Evolutionary conservation across 2,888 invertebrate species (phyloP), one percentile per base, ranked within the genome.

Genomic region (Andrena fulva): DNA sequence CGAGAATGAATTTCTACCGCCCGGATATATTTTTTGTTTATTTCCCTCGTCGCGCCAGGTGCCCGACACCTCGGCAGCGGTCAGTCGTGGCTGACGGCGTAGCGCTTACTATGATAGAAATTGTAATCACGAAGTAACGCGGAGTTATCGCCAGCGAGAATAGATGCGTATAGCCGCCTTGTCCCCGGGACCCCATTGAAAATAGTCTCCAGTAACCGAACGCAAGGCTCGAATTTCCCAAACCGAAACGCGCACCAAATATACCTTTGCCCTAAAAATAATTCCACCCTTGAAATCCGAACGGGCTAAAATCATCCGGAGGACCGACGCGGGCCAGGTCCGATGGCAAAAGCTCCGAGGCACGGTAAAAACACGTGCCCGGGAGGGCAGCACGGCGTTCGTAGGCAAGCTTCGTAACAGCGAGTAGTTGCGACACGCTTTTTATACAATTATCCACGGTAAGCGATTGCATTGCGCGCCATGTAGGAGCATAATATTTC

Each of bases 201-300:
- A 69, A 69, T 5, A 42, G 63, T 20, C 24, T 24, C 8, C 59
- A 31, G n/a, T 27, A 27, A 20, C 42, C 60, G 2, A 48, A 6
- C 31, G 16, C 12, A 20, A 29, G 35, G 10, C 52, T 27, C 16
- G 31, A 59, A 50, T 59, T 52, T 31, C 73, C 10, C n/a, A 5
- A 27, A 48, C 27, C n/a, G 54, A 63, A 10, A 10, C 10, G n/a
- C 62, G 60, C 24, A 64, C 16, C 77, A 56, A 8, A n/a, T 70
- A 63, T 69, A 70, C 64, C 27, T 42, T 63, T 24, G 42, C 62
- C 16, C 59, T 70, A 79, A 80, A 80, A 70, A 70, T 80, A 66
- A 42, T 78, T 20, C 50, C 64, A 66, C 64, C 62, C 59, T 70
- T 66, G 64, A 70, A 70, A 80, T 33, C 24, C 50, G 67, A 63